Percentiles rank a stretch among this genome's conserved stretches.
Evolutionary conservation across 2,113 vertebrate species (phyloP).

Genomic region (Australoheros scitulus): DNA sequence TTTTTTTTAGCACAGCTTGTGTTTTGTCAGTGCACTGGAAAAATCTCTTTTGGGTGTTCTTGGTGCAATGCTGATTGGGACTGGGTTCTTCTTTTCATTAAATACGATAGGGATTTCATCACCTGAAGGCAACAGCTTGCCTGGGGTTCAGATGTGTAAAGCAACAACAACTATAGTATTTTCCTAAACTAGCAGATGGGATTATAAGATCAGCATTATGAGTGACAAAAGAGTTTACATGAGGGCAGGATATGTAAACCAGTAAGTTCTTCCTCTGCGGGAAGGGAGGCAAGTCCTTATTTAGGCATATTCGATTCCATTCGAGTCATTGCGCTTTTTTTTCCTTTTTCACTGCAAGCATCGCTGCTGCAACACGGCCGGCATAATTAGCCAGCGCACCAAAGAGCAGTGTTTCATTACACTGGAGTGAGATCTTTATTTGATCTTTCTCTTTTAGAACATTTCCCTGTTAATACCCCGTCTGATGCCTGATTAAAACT

Average conservation of each 20-base stretch:
- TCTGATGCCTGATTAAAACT: conserved; percentile 72
- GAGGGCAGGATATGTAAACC: conserved; percentile 13
- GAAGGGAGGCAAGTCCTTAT: not conserved
- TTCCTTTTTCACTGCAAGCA: not conserved
- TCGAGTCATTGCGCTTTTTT: conserved; percentile 9
- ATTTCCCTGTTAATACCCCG: conserved; percentile 60
- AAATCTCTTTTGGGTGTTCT: conserved; percentile 33
- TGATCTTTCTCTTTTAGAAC: conserved; percentile 59
- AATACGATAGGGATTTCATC: conserved; percentile 56
- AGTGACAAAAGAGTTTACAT: conserved; percentile 40
- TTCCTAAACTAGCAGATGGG: conserved; percentile 42
- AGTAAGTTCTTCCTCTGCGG: not conserved
- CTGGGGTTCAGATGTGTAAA: conserved; percentile 33
- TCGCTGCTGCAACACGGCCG: conserved; percentile 3
- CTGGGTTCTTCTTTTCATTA: conserved; percentile 55
- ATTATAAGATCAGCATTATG: conserved; percentile 22
- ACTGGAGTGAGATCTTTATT: conserved; percentile 58
- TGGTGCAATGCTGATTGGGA: conserved; percentile 20
- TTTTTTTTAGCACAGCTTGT: conserved; percentile 16
- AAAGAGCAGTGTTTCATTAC: conserved; percentile 58
- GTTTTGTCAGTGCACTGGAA: conserved; percentile 6
- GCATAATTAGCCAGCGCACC: conserved; percentile 48
- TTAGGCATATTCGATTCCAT: conserved; percentile 27
- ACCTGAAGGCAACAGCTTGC: conserved; percentile 48
- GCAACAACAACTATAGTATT: conserved; percentile 18